Evolutionary conservation across 2,888 invertebrate genomes (phyloP), one percentile per base, ranked within the genome.

Genomic region (Trachelus iudaicus): DNA sequence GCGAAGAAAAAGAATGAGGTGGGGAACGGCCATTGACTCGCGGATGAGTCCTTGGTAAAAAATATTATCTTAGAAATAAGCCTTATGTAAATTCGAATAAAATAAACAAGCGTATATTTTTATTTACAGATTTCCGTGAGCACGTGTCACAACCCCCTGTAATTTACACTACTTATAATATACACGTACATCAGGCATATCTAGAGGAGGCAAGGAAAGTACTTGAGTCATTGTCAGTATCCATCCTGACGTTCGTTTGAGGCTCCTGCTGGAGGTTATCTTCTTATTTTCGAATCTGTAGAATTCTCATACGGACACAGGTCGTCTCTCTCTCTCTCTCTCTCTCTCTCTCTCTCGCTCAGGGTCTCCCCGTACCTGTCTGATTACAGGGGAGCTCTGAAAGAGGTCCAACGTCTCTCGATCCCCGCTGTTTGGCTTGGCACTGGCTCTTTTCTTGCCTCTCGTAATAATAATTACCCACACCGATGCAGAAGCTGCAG

Each of bases 381-480:
- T 87, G 86, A 87, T 87, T 86, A 87, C 85, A 87, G 85, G 86
- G 84, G 80, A 84, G 80, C 81, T 82, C 80, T 83, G 85, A 87
- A 87, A 84, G 81, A 84, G 83, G 84, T 82, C 79, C 84, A 81
- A 81, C 82, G 80, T 40, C 40, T 15, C 79, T 81, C 80, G 85
- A 69, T 69, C 71, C 31, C 71, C 15, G 71, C 71, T 69, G 71
- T 69, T 69, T 69, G 71, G 71, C 71, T 69, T 69, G 71, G 71
- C 71, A 69, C 71, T 69, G 71, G 71, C 71, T 69, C 71, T 69
- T 69, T 40, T 69, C 71, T 69, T 69, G 71, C 71, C 71, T 69
- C 78, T 80, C 80, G 87, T 85, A 85, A 87, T 86, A 87, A 87
- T 88, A 88, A 88, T 89, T 88, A 88, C 87, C 80, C 79, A 81